A percentile compares a stretch with the other conserved stretches of the same genome.
Conservation (phyloP, 2,888 invertebrate species). For the Lithophane leautieri region DNA sequence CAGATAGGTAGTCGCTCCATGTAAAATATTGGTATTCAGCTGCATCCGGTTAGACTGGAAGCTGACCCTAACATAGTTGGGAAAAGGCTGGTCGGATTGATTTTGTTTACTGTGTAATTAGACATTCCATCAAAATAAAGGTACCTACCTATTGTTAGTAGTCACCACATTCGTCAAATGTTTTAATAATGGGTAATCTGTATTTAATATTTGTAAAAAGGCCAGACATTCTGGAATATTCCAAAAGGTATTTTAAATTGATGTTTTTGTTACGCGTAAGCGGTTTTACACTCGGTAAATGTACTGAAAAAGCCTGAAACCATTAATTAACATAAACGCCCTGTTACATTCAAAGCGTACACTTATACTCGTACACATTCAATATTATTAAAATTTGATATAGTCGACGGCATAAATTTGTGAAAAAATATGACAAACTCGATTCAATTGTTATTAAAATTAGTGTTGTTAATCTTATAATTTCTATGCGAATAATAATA, state of each 20-base stretch:
- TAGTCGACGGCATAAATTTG: background rate
- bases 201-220: background rate
- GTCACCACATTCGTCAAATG: background rate
- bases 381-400: constrained; percentile 1
- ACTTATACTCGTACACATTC: background rate
- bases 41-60: no score
- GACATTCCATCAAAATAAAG: background rate
- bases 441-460: background rate
- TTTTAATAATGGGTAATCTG: background rate
- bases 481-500: background rate
- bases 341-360: constrained; percentile 18
- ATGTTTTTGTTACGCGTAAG: constrained; percentile 12
- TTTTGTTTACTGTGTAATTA: no score
- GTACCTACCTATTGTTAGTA: background rate
- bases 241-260: constrained; percentile 8
- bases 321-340: constrained; percentile 15
- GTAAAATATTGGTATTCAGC: no score
- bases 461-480: background rate
- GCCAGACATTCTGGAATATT: background rate
- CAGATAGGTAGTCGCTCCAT: no score
- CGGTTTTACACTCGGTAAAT: constrained; percentile 13
- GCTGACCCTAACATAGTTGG: no score
- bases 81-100: no score
- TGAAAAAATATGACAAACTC: background rate
- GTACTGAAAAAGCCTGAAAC: constrained; percentile 17